Evolutionary conservation across 2,797 vertebrate genomes (phyloP).

Genomic region (Pipistrellus pipistrellus): DNA sequence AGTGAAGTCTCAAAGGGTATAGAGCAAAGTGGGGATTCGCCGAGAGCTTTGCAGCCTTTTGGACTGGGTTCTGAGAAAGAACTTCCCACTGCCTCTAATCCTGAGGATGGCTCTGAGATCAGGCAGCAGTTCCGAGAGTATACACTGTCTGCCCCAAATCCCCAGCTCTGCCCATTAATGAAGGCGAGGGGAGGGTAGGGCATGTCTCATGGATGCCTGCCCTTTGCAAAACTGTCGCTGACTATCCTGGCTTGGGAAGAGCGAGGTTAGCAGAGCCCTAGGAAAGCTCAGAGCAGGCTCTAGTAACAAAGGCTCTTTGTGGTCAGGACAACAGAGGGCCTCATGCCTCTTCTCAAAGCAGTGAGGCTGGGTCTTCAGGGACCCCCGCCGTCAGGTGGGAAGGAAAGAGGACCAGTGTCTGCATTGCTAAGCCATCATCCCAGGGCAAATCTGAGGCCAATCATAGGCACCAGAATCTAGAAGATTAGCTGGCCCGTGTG

Average conservation of each 20-base stretch:
- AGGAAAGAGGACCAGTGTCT: not conserved
- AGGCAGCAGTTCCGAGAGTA: not conserved
- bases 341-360: not conserved
- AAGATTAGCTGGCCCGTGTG: not conserved
- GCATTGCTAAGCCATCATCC: not conserved
- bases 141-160: not conserved
- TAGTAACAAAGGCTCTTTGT: slow-evolving; percentile 3
- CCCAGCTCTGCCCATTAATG: not conserved
- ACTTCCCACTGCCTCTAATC: not conserved
- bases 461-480: not conserved
- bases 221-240: slow-evolving; percentile 27
- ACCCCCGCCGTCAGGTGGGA: not conserved
- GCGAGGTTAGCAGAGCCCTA: not conserved
- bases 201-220: not conserved
- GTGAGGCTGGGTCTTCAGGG: not conserved
- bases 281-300: not conserved
- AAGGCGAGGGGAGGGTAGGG: not conserved
- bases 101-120: not conserved
- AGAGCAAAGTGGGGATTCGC: not conserved
- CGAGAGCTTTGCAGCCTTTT: not conserved
- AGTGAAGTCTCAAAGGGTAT: slow-evolving; percentile 10
- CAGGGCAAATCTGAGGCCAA: not conserved
- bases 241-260: slow-evolving; percentile 8
- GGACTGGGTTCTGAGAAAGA: slow-evolving; percentile 29
- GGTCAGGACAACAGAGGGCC: slow-evolving; percentile 32